A percentile compares a stretch with the other conserved stretches of the same genome.
phyloP scores from a whole-genome alignment of 2,797 vertebrate species.

The Myiothlypis coronata region DNA sequence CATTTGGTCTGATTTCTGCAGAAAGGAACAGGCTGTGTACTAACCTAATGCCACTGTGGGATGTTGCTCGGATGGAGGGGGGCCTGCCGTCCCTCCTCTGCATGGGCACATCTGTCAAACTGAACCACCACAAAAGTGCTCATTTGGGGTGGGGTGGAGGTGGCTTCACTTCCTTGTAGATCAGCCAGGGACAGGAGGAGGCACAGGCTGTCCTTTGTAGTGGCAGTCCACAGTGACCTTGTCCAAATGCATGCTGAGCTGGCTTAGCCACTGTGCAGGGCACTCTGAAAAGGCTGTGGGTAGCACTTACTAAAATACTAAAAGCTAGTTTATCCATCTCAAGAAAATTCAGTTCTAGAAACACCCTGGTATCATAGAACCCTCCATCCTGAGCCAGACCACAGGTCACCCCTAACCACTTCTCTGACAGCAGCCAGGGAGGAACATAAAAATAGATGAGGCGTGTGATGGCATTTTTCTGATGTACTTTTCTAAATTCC shows the following conservation, averaged over 20 bases:
- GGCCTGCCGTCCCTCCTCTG: not conserved
- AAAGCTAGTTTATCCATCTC: not conserved
- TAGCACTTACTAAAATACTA: not conserved
- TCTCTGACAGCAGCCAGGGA: not conserved
- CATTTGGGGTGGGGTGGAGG: not conserved
- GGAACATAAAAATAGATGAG: not conserved
- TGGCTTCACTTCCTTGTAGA: not conserved
- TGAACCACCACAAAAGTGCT: not conserved
- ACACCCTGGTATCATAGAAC: not conserved
- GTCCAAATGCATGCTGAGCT: not conserved
- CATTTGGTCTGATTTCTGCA: not conserved
- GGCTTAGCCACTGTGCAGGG: accelerated
- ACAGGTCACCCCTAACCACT: not conserved
- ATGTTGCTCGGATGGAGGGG: not conserved
- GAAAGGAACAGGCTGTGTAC: accelerated
- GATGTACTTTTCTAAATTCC: not conserved
- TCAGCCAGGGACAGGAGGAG: not conserved
- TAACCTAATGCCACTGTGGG: not conserved
- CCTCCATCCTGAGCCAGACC: not conserved
- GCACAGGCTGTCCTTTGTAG: not conserved
- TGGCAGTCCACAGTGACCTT: not conserved
- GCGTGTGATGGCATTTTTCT: not conserved
- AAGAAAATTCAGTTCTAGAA: not conserved
- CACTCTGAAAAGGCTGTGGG: not conserved
- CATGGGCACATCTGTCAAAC: not conserved